phyloP scores from a whole-genome alignment of 2,797 vertebrate genomes.

The Graptemys geographica region DNA sequence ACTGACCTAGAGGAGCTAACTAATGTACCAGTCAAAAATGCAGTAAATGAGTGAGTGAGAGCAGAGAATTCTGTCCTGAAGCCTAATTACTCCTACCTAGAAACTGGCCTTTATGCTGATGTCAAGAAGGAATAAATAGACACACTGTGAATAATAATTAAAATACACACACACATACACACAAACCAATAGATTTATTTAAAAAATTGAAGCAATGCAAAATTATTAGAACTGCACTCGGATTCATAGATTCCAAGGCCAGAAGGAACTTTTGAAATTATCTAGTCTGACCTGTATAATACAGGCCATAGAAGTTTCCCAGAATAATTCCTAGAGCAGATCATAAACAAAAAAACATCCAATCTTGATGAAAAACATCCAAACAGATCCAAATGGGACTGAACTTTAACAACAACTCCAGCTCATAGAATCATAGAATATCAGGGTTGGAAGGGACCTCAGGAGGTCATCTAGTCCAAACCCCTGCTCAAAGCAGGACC shows the following conservation, averaged over 20 bases:
- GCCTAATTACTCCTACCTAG: neutral
- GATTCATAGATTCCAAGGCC: neutral
- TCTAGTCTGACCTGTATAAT: neutral
- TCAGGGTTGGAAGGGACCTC: too few species aligned
- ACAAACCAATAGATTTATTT: neutral
- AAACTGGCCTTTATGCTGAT: neutral
- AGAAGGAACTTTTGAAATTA: neutral
- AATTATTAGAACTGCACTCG: neutral
- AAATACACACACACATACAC: neutral
- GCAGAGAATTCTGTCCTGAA: neutral
- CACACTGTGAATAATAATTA: neutral
- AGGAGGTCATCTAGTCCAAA: too few species aligned
- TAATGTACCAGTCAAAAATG: neutral
- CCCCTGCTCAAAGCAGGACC: too few species aligned
- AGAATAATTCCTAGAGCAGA: neutral
- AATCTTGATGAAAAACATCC: neutral
- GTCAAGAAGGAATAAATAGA: neutral
- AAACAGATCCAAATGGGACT: neutral
- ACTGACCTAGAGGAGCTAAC: constrained; percentile 4
- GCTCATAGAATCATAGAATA: neutral
- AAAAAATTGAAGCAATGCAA: neutral
- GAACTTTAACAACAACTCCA: neutral
- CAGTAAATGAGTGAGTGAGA: neutral
- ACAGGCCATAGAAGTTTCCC: neutral
- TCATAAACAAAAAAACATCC: neutral